Conservation (phyloP, 2,797 vertebrate species). For the Lycodopsis pacificus region DNA sequence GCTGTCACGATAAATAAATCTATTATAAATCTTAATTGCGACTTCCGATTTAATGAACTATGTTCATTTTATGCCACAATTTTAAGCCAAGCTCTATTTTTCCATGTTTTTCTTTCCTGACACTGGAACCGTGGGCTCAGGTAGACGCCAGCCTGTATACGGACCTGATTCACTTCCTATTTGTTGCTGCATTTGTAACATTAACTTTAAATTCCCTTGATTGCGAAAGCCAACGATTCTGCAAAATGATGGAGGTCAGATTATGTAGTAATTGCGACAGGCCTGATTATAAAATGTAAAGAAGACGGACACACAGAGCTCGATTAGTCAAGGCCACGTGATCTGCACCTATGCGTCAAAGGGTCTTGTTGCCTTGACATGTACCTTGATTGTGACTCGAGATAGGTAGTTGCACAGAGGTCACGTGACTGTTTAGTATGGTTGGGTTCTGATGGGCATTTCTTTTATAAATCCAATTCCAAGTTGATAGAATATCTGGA, state of each 20-base stretch:
- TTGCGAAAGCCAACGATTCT: not conserved
- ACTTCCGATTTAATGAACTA: not conserved
- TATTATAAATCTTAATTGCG: not conserved
- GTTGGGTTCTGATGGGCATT: not conserved
- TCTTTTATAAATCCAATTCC: not conserved
- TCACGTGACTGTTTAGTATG: not conserved
- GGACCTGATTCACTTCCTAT: not conserved
- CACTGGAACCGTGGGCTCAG: not conserved
- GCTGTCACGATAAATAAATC: not conserved
- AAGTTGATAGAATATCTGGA: not conserved
- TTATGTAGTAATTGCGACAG: not conserved
- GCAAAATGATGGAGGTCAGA: not conserved
- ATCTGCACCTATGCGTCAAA: conserved; percentile 9
- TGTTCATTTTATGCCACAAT: not conserved
- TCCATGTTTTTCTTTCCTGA: not conserved
- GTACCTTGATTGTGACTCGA: not conserved
- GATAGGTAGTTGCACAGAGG: not conserved
- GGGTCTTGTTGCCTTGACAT: not conserved
- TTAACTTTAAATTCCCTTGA: not conserved
- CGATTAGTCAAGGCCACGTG: not conserved
- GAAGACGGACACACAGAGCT: not conserved
- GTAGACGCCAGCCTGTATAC: not conserved
- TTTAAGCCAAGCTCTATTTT: not conserved
- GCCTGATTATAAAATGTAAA: not conserved
- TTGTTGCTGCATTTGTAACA: not conserved